Conservation (phyloP, 2,888 invertebrate genomes). For the Drosophila melanosoma region DNA sequence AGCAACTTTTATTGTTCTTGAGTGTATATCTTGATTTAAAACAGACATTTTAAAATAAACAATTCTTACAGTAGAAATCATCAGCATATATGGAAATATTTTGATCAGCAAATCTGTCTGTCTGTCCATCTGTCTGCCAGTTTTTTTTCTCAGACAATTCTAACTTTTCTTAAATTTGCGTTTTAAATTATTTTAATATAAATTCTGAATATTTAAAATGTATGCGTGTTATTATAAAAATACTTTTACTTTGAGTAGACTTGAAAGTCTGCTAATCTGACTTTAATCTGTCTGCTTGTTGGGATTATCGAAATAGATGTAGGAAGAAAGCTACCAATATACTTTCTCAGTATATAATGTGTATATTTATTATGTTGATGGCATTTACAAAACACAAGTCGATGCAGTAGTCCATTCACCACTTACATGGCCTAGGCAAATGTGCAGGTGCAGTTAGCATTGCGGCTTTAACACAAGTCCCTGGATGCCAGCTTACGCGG, state of each 20-base stretch:
- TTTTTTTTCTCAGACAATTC: background rate
- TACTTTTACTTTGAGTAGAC: background rate
- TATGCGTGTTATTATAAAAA: background rate
- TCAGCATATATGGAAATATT: background rate
- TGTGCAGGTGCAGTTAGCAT: conserved; percentile 59
- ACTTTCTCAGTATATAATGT: background rate
- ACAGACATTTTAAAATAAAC: too few relatives aligned
- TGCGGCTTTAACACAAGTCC: conserved; percentile 28
- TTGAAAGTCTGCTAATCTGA: background rate
- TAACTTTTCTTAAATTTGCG: background rate
- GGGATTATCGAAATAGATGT: conserved; percentile 8
- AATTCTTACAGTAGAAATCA: too few relatives aligned
- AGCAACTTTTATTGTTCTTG: too few relatives aligned
- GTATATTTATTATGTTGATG: conserved; percentile 19
- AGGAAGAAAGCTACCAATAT: conserved; percentile 24
- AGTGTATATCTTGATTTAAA: too few relatives aligned
- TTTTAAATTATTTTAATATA: background rate
- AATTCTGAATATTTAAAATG: background rate
- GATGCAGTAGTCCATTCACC: conserved; percentile 43
- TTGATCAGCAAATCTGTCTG: background rate
- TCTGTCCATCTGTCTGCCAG: background rate
- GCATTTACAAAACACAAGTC: conserved; percentile 7
- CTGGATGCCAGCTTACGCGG: conserved; percentile 54
- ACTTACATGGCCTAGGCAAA: conserved; percentile 31
- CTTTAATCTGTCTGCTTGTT: background rate